Evolutionary conservation across 2,797 vertebrate species (phyloP), one percentile per base, ranked within the genome.

Genomic region (Eleutherodactylus coqui): DNA sequence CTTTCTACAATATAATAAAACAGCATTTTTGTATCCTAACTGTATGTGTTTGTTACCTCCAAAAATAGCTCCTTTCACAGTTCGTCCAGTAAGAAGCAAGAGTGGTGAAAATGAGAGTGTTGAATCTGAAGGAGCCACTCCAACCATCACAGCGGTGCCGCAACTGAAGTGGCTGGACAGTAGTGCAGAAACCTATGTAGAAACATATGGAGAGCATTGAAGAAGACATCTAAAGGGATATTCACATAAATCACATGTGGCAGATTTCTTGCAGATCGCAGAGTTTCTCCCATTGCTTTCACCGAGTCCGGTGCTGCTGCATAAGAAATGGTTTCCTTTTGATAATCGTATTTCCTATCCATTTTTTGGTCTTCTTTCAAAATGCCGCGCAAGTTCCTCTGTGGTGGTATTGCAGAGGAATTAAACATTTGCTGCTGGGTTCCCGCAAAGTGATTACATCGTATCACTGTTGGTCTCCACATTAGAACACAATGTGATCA

Each of bases 61-160:
- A 0, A 92, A 1, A 1, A 82, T 0, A 0, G 47, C 17, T 0
- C 91, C 91, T 78, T 93, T 94, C 75, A 90, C 85, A 0, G 88
- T 92, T 14, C 88, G 89, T 7, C 92, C 93, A 2, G 38, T 55
- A 4, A 91, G 0, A 60, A 93, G 75, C 34, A 84, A 41, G 9
- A n/a, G 0, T 43, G 92, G 91, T 11, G 91, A 36, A 0, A 92
- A 3, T 8, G 88, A 34, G 8, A 94, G 11, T 13, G 29, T 0
- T 5, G 88, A 70, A 7, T 64, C 64, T 49, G 21, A 0, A 47
- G 84, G 0, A 0, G 27, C 0, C 34, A 0, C 0, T 0, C 93
- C 92, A 81, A 79, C 0, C 14, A 86, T 62, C 64, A 86, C 85
- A 19, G 85, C 29, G 13, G 79, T 81, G 4, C 87, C 85, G 21